Base-by-base conservation (phyloP, 37 sponge, comb jelly and placozoan species). In the Agelas oroides region DNA sequence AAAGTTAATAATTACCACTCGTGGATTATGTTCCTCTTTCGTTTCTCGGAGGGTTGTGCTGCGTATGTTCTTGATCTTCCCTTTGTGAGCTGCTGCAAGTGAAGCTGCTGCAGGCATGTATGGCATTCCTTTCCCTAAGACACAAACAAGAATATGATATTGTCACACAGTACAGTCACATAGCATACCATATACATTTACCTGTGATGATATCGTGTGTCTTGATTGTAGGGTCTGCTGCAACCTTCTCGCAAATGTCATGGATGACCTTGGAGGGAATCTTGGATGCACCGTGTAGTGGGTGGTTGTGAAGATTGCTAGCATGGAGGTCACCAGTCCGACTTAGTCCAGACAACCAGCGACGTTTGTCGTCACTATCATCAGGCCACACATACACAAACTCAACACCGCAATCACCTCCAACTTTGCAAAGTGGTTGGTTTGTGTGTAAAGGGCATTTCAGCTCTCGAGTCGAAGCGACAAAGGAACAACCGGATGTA, bases 341-440 rank as follows among this genome's bases (percentile, higher is more conserved):
- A 36, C 21, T 18, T 27, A 84, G 59, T 28, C 85, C 85, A 28
- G 76, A 39, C 18, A 84, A 65, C 85, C 85, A 84, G 28, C 85
- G 38, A 1, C 85, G 23, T 23, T 75, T 84, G 65, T 84, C 85
- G 34, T 34, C 25, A 17, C 39, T 21, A 31, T 84, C 55, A 20
- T 14, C 76, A 27, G 85, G 85, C 85, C 85, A 84, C 1, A 84
- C 76, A 75, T 84, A 84, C n/a, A 74, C 67, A 62, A 84, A 84
- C 18, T 75, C 76, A n/a, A 84, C 76, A 27, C 40, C 59, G 34
- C 85, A 84, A 0, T 84, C 76, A 46, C 46, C 46, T 76, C 30
- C 53, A 35, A 30, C 20, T 18, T 13, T 31, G 13, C 1, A 59
- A 15, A 83, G 41, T 12, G 32, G n/a, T 8, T 13, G 12, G 18